Conservation (phyloP, 2,888 invertebrate species). For the Isotomurus palustris region DNA sequence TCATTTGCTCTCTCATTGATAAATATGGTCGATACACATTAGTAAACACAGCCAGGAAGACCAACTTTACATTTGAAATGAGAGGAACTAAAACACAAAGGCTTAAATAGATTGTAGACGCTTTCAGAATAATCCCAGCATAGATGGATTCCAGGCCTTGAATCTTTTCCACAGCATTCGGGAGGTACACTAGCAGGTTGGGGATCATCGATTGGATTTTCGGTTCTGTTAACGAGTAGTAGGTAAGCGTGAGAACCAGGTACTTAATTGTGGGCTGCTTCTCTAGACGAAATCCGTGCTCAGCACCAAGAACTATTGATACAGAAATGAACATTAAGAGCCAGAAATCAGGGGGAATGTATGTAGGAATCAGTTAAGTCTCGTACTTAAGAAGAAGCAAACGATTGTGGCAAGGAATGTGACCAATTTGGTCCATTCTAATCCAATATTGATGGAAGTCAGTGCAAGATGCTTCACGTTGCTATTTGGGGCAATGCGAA, state of each 20-base stretch:
- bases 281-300: constrained; percentile 62
- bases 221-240: constrained; percentile 63
- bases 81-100: constrained; percentile 56
- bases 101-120: constrained; percentile 59
- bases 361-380: background rate
- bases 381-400: constrained; percentile 61
- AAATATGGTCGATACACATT: constrained; percentile 63
- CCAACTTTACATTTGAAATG: constrained; percentile 58
- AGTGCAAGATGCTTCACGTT: constrained; percentile 72
- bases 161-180: constrained; percentile 30
- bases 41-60: constrained; percentile 59
- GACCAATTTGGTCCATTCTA: constrained; percentile 78
- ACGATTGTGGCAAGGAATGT: constrained; percentile 73
- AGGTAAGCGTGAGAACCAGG: constrained; percentile 62
- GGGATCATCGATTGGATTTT: constrained; percentile 27
- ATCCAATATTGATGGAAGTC: constrained; percentile 73
- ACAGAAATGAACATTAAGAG: background rate
- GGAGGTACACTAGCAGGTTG: constrained; percentile 33
- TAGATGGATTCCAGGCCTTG: constrained; percentile 62
- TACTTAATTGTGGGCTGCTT: constrained; percentile 61
- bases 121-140: constrained; percentile 63
- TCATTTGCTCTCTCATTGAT: constrained; percentile 59
- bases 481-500: constrained; percentile 66
- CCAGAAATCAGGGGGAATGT: background rate
- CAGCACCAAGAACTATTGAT: constrained; percentile 59